These are phyloP conservation scores for Drosophila pallidifrons DNA, from an alignment of 1,140 invertebrate species.

Conservation along the genomic window DNA sequence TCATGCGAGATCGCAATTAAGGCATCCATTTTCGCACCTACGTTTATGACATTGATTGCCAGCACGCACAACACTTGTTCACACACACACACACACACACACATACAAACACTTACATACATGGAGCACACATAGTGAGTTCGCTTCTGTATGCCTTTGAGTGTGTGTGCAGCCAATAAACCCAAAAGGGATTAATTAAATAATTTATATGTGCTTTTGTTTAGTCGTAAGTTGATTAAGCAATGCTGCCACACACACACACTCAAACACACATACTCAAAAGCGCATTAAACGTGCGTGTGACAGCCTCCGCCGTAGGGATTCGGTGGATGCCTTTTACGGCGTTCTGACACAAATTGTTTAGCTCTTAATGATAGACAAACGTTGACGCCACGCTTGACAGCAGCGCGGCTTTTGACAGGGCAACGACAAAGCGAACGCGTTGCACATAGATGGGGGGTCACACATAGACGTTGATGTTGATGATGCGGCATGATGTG, in stretches of 20 bases:
- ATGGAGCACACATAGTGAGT: background rate
- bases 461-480: too few species aligned
- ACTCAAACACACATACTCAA: slow-evolving; percentile 33
- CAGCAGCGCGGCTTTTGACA: slow-evolving; percentile 50
- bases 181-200: slow-evolving; percentile 80
- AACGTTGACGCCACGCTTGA: slow-evolving; percentile 64
- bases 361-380: slow-evolving; percentile 73
- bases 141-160: slow-evolving; percentile 11
- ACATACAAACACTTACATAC: slow-evolving; percentile 16
- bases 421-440: slow-evolving; percentile 19
- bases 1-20: slow-evolving; percentile 76
- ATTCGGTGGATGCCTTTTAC: slow-evolving; percentile 43
- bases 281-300: slow-evolving; percentile 57
- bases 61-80: slow-evolving; percentile 57
- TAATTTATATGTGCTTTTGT: slow-evolving; percentile 82
- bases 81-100: slow-evolving; percentile 29
- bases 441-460: slow-evolving; percentile 7
- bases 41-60: slow-evolving; percentile 81
- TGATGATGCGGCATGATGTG: background rate
- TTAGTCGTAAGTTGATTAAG: slow-evolving; percentile 78
- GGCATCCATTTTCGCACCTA: slow-evolving; percentile 70
- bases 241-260: slow-evolving; percentile 38
- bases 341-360: slow-evolving; percentile 59
- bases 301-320: slow-evolving; percentile 30
- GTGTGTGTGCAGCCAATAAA: slow-evolving; percentile 59